Base-by-base conservation (phyloP, 2,113 vertebrate genomes). In the Lampris incognitus region DNA sequence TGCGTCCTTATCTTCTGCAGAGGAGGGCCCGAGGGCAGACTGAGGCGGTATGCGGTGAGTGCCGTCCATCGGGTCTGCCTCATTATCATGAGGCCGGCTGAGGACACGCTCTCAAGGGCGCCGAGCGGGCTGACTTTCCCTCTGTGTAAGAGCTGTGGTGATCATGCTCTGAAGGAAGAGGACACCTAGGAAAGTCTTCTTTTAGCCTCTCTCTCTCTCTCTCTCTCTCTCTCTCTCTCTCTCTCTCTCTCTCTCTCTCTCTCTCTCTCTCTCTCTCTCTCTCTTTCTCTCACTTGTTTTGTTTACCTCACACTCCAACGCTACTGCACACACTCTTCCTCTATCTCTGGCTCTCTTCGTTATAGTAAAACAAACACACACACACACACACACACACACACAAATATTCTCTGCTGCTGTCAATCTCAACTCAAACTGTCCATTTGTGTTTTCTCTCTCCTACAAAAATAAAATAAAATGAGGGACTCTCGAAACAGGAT, bases 41-140 rank as follows among this genome's bases (percentile, higher is more conserved):
- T 65, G 70, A 52, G 78, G 76, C 74, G 39, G 77, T 56, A 36
- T 42, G 77, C 40, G 42, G 82, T 1, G 36, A 79, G 86, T 59
- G 8, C 66, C 5, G 0, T 74, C 69, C 1, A 48, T 69, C 69
- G 76, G 83, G 81, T 67, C 72, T 63, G 74, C 72, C 74, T 89
- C 81, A 87, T 90, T 90, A 89, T 73, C 77, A 72, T 70, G 76
- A 66, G 78, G 76, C 74, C 54, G 78, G 69, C 60, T 69, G 72
- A 76, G 82, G 86, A 83, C 48, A 59, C 36, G 7, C 84, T 90
- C 81, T 88, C 91, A 92, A 92, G 92, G 92, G 86, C 89, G 81
- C 40, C 68, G 36, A 71, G 36, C 79, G 84, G 85, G 73, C 82
- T 67, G 83, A 67, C 61, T 69, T 24, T n/a, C 48, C 76, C 73